These are phyloP conservation scores for Conger conger DNA, from an alignment of 2,113 vertebrate genomes.

Conservation along the genomic window DNA sequence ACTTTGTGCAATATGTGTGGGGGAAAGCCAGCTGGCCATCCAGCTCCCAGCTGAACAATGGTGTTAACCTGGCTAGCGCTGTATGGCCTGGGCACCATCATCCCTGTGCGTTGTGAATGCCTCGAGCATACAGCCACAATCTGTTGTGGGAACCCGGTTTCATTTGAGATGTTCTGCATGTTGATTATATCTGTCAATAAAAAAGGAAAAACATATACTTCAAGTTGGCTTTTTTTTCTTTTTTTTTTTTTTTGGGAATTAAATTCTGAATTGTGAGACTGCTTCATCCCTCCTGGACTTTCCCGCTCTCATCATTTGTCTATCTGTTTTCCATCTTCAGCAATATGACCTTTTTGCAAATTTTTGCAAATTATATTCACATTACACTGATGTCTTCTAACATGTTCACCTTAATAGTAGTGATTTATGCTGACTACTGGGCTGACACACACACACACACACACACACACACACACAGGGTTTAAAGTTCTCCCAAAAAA, in stretches of 20 bases:
- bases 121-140: slow-evolving; percentile 44
- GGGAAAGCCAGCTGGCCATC: not conserved
- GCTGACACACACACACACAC: too few species aligned
- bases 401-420: too few species aligned
- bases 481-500: too few species aligned
- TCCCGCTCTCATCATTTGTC: not conserved
- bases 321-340: not conserved
- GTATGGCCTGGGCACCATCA: slow-evolving; percentile 42
- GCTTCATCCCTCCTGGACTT: not conserved
- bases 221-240: slow-evolving; percentile 1
- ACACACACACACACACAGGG: too few species aligned
- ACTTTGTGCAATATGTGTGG: not conserved
- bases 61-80: slow-evolving; percentile 40
- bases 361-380: not conserved
- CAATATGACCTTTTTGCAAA: not conserved
- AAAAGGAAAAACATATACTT: slow-evolving; percentile 43
- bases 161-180: slow-evolving; percentile 62
- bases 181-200: slow-evolving; percentile 49
- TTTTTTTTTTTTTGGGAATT: not conserved
- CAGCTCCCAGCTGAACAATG: not conserved
- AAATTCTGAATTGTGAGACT: not conserved
- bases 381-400: too few species aligned
- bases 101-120: slow-evolving; percentile 45
- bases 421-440: too few species aligned
- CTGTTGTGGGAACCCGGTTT: slow-evolving; percentile 43